These are phyloP conservation scores for Spilarctia lutea DNA, from an alignment of 2,888 invertebrate genomes.

Conservation along the genomic window DNA sequence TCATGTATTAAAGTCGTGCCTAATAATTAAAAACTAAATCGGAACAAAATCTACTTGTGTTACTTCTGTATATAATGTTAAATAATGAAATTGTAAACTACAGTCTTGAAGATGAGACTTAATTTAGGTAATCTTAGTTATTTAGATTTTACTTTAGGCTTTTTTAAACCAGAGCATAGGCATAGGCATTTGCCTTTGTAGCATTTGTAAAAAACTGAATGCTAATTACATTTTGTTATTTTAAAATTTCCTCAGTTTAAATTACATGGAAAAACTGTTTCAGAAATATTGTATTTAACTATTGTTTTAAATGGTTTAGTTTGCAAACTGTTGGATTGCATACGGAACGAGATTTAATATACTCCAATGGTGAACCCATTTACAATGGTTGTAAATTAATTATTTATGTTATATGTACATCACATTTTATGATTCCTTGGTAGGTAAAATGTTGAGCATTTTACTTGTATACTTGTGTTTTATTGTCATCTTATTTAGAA, in stretches of 20 bases:
- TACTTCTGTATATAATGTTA: slow-evolving; percentile 34
- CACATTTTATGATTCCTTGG: slow-evolving; percentile 49
- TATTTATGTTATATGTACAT: slow-evolving; percentile 47
- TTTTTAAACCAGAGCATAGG: slow-evolving; percentile 35
- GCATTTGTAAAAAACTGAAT: slow-evolving; percentile 11
- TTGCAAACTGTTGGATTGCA: slow-evolving; percentile 18
- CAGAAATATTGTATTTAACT: slow-evolving; percentile 29
- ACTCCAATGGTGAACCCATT: slow-evolving; percentile 21
- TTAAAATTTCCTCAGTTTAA: slow-evolving; percentile 8
- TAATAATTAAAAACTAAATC: slow-evolving; percentile 22
- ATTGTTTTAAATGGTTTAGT: slow-evolving; percentile 33
- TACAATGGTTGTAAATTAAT: slow-evolving; percentile 41
- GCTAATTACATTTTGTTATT: slow-evolving; percentile 3
- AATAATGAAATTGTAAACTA: slow-evolving; percentile 37
- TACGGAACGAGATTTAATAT: slow-evolving; percentile 21
- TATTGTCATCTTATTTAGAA: slow-evolving; percentile 57
- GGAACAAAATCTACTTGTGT: slow-evolving; percentile 39
- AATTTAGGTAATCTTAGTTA: slow-evolving; percentile 41
- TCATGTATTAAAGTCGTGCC: slow-evolving; percentile 31
- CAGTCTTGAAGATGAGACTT: slow-evolving; percentile 39
- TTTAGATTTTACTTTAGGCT: slow-evolving; percentile 34
- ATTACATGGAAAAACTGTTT: slow-evolving; percentile 10
- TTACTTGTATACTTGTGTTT: slow-evolving; percentile 55
- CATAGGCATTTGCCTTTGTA: slow-evolving; percentile 21
- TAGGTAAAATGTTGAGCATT: slow-evolving; percentile 63